Evolutionary conservation across 2,113 vertebrate species (phyloP).

Genomic region (Furnarius figulus): DNA sequence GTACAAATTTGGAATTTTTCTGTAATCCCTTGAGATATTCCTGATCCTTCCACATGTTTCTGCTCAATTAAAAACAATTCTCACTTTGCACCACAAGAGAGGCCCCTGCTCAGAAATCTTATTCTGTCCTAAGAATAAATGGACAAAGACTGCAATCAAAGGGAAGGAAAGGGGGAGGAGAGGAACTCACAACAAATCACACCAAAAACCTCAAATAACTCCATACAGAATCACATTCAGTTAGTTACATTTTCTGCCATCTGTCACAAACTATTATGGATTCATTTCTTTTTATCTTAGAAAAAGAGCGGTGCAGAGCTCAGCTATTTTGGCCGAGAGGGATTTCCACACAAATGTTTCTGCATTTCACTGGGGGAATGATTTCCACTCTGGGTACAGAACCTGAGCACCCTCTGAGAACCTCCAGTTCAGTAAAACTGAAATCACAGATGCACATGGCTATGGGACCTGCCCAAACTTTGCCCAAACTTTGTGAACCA

Average conservation of each 20-base stretch:
- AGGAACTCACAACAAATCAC: constrained; percentile 75
- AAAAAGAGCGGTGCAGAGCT: constrained; percentile 44
- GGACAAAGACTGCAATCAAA: constrained; percentile 79
- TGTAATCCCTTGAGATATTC: constrained; percentile 99
- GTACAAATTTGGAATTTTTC: constrained; percentile 91
- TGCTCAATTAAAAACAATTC: constrained; percentile 99
- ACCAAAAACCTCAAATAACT: constrained; percentile 77
- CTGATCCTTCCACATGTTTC: constrained; percentile 99
- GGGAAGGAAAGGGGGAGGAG: constrained; percentile 65
- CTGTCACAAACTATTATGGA: constrained; percentile 60
- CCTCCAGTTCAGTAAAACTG: neutral
- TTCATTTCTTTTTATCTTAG: constrained; percentile 56
- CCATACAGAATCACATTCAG: constrained; percentile 69
- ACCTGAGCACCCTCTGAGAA: constrained; percentile 1
- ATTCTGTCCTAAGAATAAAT: constrained; percentile 75
- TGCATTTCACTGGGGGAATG: constrained; percentile 25
- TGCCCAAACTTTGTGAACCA: neutral
- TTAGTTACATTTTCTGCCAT: constrained; percentile 73
- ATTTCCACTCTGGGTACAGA: constrained; percentile 15
- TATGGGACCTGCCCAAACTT: neutral
- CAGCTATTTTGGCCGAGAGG: constrained; percentile 49
- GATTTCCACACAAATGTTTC: constrained; percentile 62
- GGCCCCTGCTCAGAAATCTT: constrained; percentile 74
- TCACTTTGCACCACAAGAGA: constrained; percentile 81
- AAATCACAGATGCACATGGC: neutral